phyloP scores from a whole-genome alignment of 2,797 vertebrate genomes.

The Valencia hispanica region DNA sequence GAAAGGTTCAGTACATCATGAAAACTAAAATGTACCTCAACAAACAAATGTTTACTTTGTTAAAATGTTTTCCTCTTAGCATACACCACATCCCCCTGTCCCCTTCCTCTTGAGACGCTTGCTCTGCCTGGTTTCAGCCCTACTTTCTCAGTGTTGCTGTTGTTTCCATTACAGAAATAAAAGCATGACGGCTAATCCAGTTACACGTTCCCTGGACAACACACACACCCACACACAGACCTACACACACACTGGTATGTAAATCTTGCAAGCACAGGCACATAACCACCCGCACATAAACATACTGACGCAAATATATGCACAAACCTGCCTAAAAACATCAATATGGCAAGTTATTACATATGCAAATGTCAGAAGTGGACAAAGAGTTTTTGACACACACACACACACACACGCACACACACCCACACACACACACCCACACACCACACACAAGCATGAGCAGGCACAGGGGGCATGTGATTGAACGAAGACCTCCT shows the following conservation, averaged over 20 bases:
- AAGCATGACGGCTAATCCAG: slow-evolving; percentile 76
- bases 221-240: slow-evolving; percentile 49
- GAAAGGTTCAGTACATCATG: neutral
- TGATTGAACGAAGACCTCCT: slow-evolving; percentile 58
- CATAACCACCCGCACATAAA: slow-evolving; percentile 4
- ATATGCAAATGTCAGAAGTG: slow-evolving; percentile 35
- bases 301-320: neutral
- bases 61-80: slow-evolving; percentile 12
- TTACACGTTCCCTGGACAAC: slow-evolving; percentile 75
- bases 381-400: slow-evolving; percentile 5
- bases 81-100: slow-evolving; percentile 4
- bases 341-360: slow-evolving; percentile 12
- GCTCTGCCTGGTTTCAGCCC: slow-evolving; percentile 57
- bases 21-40: neutral
- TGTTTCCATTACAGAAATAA: slow-evolving; percentile 80
- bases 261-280: slow-evolving; percentile 20
- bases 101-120: slow-evolving; percentile 1
- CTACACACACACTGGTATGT: slow-evolving; percentile 40
- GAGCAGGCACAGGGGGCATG: slow-evolving; percentile 3
- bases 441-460: slow-evolving; percentile 10
- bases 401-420: slow-evolving; percentile 1
- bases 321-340: slow-evolving; percentile 20
- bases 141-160: slow-evolving; percentile 68
- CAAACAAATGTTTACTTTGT: neutral
- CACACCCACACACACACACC: neutral